These are phyloP conservation scores for Masticophis lateralis DNA, from an alignment of 2,797 vertebrate genomes.

Conservation along the genomic window DNA sequence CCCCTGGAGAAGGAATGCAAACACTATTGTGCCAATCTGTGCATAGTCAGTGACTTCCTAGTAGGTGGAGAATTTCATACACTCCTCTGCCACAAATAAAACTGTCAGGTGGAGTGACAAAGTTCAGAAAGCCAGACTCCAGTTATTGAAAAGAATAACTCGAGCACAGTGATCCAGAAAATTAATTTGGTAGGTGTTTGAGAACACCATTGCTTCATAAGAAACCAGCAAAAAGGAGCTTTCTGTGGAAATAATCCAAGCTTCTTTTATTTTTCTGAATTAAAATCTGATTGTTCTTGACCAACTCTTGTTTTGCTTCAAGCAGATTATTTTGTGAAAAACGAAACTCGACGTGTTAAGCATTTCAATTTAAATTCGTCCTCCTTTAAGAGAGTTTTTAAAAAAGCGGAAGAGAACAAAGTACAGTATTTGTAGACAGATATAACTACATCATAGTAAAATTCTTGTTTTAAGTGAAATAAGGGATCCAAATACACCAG, in stretches of 20 bases:
- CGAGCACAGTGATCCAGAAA: constrained; percentile 81
- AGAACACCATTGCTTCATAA: constrained; percentile 70
- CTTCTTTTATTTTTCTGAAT: constrained; percentile 68
- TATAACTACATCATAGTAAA: background rate
- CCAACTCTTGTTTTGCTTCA: constrained; percentile 51
- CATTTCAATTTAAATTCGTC: background rate
- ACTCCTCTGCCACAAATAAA: constrained; percentile 78
- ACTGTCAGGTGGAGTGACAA: constrained; percentile 79
- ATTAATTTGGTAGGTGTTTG: constrained; percentile 79
- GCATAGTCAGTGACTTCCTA: constrained; percentile 76
- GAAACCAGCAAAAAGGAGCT: constrained; percentile 70
- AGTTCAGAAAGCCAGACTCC: constrained; percentile 74
- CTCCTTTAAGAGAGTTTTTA: background rate
- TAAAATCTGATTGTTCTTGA: constrained; percentile 53
- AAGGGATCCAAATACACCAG: background rate
- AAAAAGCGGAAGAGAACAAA: background rate
- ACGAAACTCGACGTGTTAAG: constrained; percentile 8
- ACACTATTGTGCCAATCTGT: constrained; percentile 77
- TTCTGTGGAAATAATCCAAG: constrained; percentile 62
- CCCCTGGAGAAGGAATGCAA: constrained; percentile 81
- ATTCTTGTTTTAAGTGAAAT: background rate
- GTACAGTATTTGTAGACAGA: background rate
- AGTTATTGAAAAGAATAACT: constrained; percentile 77
- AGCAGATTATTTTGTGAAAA: constrained; percentile 47
- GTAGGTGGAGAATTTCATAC: constrained; percentile 82